Evolutionary conservation across 2,888 invertebrate genomes (phyloP).

Genomic region (Crematogaster levior): DNA sequence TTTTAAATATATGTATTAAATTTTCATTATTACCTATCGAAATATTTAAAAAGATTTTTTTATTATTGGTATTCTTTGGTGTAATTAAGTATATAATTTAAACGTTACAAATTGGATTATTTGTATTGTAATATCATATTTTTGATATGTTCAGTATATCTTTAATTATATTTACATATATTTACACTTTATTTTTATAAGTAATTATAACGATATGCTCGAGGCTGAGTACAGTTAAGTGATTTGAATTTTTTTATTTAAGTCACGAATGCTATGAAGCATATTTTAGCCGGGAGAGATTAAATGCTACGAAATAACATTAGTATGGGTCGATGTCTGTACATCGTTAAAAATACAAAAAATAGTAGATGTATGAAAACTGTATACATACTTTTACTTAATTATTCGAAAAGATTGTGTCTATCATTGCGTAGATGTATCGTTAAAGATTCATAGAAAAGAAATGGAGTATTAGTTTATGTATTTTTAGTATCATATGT

Average conservation of each 20-base stretch:
- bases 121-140: slow-evolving; percentile 8
- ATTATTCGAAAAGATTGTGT: slow-evolving; percentile 22
- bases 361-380: not conserved
- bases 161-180: slow-evolving; percentile 16
- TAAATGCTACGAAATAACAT: not conserved
- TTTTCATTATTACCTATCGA: not conserved
- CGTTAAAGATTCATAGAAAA: slow-evolving; percentile 8
- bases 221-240: slow-evolving; percentile 19
- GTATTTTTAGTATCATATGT: slow-evolving; percentile 14
- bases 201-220: slow-evolving; percentile 8
- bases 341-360: slow-evolving; percentile 25
- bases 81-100: slow-evolving; percentile 21
- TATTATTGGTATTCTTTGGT: not conserved
- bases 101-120: slow-evolving; percentile 13
- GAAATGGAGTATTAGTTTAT: slow-evolving; percentile 10
- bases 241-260: slow-evolving; percentile 33
- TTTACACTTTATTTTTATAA: slow-evolving; percentile 10
- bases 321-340: not conserved
- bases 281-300: slow-evolving; percentile 1
- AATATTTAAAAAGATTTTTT: slow-evolving; percentile 10
- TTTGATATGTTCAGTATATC: slow-evolving; percentile 5
- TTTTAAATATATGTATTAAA: slow-evolving; percentile 26
- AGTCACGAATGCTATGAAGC: not conserved
- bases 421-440: slow-evolving; percentile 16
- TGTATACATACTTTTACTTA: slow-evolving; percentile 19